Evolutionary conservation across 2,113 vertebrate genomes (phyloP).

Genomic region (Pholis gunnellus): DNA sequence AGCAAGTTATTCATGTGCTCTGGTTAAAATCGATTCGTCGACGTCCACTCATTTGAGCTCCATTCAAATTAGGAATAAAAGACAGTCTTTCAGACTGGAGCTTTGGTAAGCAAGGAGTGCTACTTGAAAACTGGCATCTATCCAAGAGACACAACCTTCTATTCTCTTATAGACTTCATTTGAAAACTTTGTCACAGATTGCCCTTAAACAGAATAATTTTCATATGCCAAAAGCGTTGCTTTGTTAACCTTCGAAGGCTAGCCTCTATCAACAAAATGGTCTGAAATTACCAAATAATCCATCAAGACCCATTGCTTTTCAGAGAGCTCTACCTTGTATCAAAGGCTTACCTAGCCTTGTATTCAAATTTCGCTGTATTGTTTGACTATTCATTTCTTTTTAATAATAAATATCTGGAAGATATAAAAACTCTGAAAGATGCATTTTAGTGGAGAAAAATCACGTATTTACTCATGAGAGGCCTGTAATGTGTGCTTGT

Average conservation of each 20-base stretch:
- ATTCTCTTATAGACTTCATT: slow-evolving; percentile 65
- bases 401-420: slow-evolving; percentile 50
- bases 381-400: slow-evolving; percentile 66
- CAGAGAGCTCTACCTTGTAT: slow-evolving; percentile 56
- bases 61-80: slow-evolving; percentile 78
- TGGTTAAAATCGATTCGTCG: slow-evolving; percentile 63
- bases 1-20: slow-evolving; percentile 41
- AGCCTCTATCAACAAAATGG: slow-evolving; percentile 64
- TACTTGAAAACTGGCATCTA: slow-evolving; percentile 69
- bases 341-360: slow-evolving; percentile 72
- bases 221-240: slow-evolving; percentile 52
- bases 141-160: slow-evolving; percentile 71
- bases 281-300: slow-evolving; percentile 73
- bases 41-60: slow-evolving; percentile 70
- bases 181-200: slow-evolving; percentile 66
- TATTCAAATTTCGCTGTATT: slow-evolving; percentile 69
- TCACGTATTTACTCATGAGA: slow-evolving; percentile 61
- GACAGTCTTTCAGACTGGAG: slow-evolving; percentile 52
- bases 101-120: slow-evolving; percentile 54
- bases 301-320: slow-evolving; percentile 68
- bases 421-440: slow-evolving; percentile 51
- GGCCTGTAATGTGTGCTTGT: slow-evolving; percentile 51
- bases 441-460: slow-evolving; percentile 56
- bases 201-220: slow-evolving; percentile 74
- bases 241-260: slow-evolving; percentile 73